These are phyloP conservation scores for Lapara coniferarum DNA, from an alignment of 2,888 invertebrate species.

Conservation along the genomic window DNA sequence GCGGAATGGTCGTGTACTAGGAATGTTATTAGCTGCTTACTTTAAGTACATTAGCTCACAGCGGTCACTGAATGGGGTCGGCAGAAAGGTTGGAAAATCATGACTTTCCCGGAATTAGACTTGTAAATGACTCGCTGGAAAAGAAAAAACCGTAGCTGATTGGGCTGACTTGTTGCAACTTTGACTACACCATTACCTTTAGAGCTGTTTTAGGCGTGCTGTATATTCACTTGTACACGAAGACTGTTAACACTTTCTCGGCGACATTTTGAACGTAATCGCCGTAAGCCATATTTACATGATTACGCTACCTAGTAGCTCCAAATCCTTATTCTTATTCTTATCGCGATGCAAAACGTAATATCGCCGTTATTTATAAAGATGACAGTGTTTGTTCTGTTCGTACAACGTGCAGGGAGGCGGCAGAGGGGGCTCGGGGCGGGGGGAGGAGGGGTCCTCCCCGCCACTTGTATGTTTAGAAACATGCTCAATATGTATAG, in stretches of 20 bases:
- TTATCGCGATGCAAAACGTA: conserved; percentile 17
- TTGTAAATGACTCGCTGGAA: too few species aligned
- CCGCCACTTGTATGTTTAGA: conserved; percentile 30
- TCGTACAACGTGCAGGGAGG: background rate
- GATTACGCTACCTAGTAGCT: background rate
- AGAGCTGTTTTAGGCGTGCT: background rate
- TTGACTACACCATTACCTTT: background rate
- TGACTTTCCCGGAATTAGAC: too few species aligned
- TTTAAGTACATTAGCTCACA: background rate
- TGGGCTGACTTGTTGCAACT: background rate
- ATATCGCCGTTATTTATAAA: conserved; percentile 14
- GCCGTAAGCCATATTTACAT: conserved; percentile 1
- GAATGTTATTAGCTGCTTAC: conserved; percentile 15
- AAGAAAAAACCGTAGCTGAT: too few species aligned
- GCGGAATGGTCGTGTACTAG: background rate
- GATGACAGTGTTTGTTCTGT: conserved; percentile 9
- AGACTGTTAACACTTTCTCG: too few species aligned
- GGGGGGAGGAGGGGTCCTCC: background rate
- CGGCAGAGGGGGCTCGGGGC: background rate
- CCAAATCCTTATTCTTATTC: background rate
- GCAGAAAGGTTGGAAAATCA: background rate
- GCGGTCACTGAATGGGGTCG: background rate
- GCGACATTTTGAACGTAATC: background rate
- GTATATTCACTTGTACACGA: background rate
- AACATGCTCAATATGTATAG: conserved; percentile 55